Base-by-base conservation (phyloP, 2,113 vertebrate genomes). In the Labeo rohita region DNA sequence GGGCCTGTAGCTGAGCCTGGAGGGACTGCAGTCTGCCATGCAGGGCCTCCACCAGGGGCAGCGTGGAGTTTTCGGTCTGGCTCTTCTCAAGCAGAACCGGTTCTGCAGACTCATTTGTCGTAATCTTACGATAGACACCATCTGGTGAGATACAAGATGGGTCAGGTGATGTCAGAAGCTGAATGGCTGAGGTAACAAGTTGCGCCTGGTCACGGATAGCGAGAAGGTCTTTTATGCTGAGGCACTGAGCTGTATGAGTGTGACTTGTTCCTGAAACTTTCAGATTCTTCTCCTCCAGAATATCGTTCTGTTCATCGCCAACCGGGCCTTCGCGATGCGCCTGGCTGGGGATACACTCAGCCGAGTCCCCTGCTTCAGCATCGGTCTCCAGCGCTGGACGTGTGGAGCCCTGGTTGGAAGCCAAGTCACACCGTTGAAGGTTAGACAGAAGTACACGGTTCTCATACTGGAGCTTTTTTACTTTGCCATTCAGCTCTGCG, bases 391-490 rank as follows among this genome's bases (percentile, higher is more conserved):
- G 93, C 90, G 96, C 93, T 3, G 95, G 96, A 80, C 95, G 93
- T 3, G 93, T 95, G 85, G 90, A 95, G 86, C 94, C 93, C 80
- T 97, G 96, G 92, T 96, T 97, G 80, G 97, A 98, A 76, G 97
- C 98, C 63, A 99, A 95, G 87, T 99, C 97, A 0, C 96, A 99
- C 86, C 98, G 96, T 92, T 99, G 98, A 16, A 99, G 95, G 93
- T 99, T 99, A 93, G 98, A 99, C 50, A 99, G 96, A 8, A 99
- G 95, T 83, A 99, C 97, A 0, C 98, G 95, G 91, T 99, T 99
- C 94, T 99, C 98, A 0, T 99, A 99, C 93, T 99, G 98, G n/a
- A 99, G 95, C 93, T 99, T 99, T 94, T 99, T 98, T 86, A 99
- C 96, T 90, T 99, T 99, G 78, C 97, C 97, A 0, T 94, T 96